These are phyloP conservation scores for Australoheros scitulus DNA, from an alignment of 2,113 vertebrate genomes.

Conservation along the genomic window DNA sequence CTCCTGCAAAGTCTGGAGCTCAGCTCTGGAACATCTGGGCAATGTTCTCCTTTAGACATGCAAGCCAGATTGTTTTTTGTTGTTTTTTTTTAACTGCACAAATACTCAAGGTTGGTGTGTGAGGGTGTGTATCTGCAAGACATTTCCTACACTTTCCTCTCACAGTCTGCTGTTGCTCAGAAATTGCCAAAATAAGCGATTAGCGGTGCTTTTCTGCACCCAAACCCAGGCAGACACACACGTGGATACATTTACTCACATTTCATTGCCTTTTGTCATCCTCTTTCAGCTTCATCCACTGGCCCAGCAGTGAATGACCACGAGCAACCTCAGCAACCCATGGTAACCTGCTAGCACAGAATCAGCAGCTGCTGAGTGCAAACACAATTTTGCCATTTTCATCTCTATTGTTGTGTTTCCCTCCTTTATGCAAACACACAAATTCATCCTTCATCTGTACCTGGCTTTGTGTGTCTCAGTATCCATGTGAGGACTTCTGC, in stretches of 20 bases:
- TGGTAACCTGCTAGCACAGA: conserved; percentile 37
- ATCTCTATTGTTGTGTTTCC: conserved; percentile 5
- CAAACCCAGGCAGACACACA: conserved; percentile 36
- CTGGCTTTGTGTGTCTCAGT: conserved; percentile 38
- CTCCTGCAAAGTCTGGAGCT: conserved; percentile 48
- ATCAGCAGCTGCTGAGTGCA: conserved; percentile 13
- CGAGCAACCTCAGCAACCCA: conserved; percentile 23
- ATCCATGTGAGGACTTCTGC: conserved; percentile 37
- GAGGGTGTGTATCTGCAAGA: conserved; percentile 27
- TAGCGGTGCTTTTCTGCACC: conserved; percentile 49
- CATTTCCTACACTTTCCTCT: conserved; percentile 44
- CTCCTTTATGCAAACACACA: not conserved
- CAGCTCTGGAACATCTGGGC: conserved; percentile 55
- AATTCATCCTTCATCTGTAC: conserved; percentile 26
- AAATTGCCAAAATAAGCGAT: conserved; percentile 67
- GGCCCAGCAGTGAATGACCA: conserved; percentile 15
- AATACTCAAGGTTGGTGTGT: conserved; percentile 23
- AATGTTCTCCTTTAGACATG: conserved; percentile 40
- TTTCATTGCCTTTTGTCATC: conserved; percentile 20
- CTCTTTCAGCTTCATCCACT: conserved; percentile 11
- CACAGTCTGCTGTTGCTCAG: conserved; percentile 23
- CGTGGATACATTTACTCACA: conserved; percentile 4
- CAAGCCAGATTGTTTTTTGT: conserved; percentile 25
- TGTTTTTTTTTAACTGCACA: conserved; percentile 26
- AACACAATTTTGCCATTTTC: not conserved